Evolutionary conservation across 2,888 invertebrate species (phyloP), one percentile per base, ranked within the genome.

Genomic region (Aleiodes alternator): DNA sequence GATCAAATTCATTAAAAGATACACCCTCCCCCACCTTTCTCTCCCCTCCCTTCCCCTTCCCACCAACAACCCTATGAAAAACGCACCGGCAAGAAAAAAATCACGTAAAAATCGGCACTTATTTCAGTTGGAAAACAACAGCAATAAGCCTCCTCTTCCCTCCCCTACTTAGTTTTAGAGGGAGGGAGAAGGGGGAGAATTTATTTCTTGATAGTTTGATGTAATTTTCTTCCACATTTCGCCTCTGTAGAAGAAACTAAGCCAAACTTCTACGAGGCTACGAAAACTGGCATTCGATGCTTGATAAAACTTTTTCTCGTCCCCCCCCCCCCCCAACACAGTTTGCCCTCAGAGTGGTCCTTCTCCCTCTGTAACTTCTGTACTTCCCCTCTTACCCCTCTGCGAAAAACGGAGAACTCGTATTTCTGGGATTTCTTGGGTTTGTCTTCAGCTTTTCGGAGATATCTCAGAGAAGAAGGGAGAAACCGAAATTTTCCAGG

Each of bases 111-210:
- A 72, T 55, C 43, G 69, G 76, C 80, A 79, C 84, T 88, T 85
- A 86, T 85, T 85, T 84, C 78, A 84, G 82, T 87, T 71, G 83
- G 85, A 82, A 82, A 88, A 88, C 85, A 88, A 87, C 83, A 81
- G 86, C 87, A 88, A 87, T 87, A 88, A 86, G 82, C 82, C 79
- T 78, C 75, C 80, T 79, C 43, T 11, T 8, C 7, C 43, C 43
- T 9, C 43, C 7, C 7, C 9, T 9, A 11, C 43, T 34, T 34
- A 6, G 34, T 34, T 34, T 11, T 23, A 23, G 23, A 2, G 23
- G 23, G 23, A 2, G 23, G 23, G 23, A 2, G 23, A 23, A 23
- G 9, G 57, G 50, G 69, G 55, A 68, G 78, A 81, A 79, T 81
- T 81, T 86, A 82, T 84, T 85, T 85, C 85, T 83, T 85, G 83